Evolutionary conservation across 2,797 vertebrate genomes (phyloP).

Genomic region (Masticophis lateralis): DNA sequence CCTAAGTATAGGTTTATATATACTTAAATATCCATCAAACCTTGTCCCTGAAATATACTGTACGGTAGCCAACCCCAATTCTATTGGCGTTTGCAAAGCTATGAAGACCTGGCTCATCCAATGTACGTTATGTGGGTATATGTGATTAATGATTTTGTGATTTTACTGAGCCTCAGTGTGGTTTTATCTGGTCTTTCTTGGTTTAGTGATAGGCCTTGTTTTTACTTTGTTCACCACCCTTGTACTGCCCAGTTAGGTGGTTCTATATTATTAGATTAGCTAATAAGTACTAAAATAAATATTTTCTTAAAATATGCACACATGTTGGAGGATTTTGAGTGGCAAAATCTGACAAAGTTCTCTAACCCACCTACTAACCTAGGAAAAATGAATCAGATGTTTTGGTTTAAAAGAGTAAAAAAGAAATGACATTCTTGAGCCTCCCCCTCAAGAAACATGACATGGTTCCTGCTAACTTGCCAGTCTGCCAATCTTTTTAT

Average conservation of each 20-base stretch:
- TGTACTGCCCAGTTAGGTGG: neutral
- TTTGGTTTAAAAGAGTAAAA: neutral
- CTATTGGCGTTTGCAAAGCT: neutral
- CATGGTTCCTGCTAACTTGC: neutral
- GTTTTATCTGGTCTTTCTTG: neutral
- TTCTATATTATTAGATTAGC: neutral
- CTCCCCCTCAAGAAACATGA: neutral
- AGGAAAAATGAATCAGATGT: neutral
- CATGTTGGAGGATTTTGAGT: neutral
- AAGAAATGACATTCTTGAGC: neutral
- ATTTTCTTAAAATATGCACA: neutral
- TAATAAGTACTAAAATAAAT: neutral
- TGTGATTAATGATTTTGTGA: neutral
- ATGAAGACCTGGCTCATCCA: neutral
- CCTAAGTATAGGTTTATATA: neutral
- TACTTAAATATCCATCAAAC: neutral
- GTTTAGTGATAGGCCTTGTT: neutral
- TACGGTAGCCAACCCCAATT: neutral
- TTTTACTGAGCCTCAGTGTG: neutral
- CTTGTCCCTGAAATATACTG: neutral
- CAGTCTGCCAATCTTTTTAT: neutral
- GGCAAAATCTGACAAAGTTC: neutral
- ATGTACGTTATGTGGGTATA: neutral
- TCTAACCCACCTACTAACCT: neutral
- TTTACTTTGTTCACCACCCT: neutral